Evolutionary conservation across 1,140 invertebrate genomes (phyloP), one percentile per base, ranked within the genome.

Genomic region (Solenopsis invicta): DNA sequence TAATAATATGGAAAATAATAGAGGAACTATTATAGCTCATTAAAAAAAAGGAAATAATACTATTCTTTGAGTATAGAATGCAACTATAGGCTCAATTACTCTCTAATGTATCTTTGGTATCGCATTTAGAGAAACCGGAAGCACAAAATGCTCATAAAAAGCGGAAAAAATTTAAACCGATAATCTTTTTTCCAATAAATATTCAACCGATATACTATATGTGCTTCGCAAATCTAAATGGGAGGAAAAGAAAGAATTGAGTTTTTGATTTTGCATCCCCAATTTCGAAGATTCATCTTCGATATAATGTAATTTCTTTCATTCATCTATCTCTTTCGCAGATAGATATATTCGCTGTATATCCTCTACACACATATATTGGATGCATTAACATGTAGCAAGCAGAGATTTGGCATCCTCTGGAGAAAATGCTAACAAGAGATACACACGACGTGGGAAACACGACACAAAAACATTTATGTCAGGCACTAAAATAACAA

Each of bases 1-100:
- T 76, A 75, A 56, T 21, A 64, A 78, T 78, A 74, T 74, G 29
- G 45, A 62, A 34, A 62, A 34, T 37, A 71, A 18, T 29, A 74
- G 29, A 61, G 18, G 66, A 82, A 88, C 62, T 54, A 66, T n/a
- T 69, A 54, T 52, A 16, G 37, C 41, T 41, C 37, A 54, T 41
- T n/a, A n/a, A n/a, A 50, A 71, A 86, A 66, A 56, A 78, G 50
- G 48, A 89, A 77, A 71, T 45, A 45, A 75, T 81, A 76, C 18
- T 56, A 50, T 48, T 74, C 61, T n/a, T 41, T 48, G 62, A 54
- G 45, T 76, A 64, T 21, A 56, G 37, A 86, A 76, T 71, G 24
- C 59, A 45, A 62, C 9, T 77, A 34, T 69, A 69, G 34, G 41
- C 74, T 69, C 12, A 12, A 29, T 52, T 54, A 76, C 37, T 78